Conservation (phyloP, 2,888 invertebrate species). For the Macaria liturata region DNA sequence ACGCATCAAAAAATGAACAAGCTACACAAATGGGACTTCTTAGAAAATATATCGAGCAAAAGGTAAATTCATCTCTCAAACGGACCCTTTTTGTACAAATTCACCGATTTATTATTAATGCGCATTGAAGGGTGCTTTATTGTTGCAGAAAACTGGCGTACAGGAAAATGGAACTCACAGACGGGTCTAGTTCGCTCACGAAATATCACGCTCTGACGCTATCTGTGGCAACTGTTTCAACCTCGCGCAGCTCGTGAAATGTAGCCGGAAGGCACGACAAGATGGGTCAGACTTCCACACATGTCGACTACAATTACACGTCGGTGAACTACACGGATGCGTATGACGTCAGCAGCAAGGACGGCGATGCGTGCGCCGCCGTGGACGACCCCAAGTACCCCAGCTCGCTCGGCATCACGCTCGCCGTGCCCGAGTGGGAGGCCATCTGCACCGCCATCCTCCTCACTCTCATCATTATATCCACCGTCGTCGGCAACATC, state of each 20-base stretch:
- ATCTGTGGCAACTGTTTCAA: conserved; percentile 42
- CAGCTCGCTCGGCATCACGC: conserved; percentile 87
- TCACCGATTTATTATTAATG: conserved; percentile 26
- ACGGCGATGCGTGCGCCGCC: conserved; percentile 71
- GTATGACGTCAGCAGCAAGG: conserved; percentile 56
- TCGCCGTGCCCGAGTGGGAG: conserved; percentile 93
- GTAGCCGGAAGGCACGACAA: conserved; percentile 48
- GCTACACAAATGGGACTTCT: conserved; percentile 59
- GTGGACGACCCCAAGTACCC: conserved; percentile 80
- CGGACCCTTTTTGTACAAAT: conserved; percentile 31
- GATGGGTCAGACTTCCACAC: conserved; percentile 73
- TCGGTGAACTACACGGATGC: conserved; percentile 59
- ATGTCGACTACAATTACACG: conserved; percentile 59
- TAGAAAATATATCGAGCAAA: conserved; percentile 55
- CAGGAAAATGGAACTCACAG: conserved; percentile 50
- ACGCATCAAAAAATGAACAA: conserved; percentile 61
- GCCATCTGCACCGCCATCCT: conserved; percentile 91
- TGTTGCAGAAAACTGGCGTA: conserved; percentile 68
- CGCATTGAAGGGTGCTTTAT: conserved; percentile 43
- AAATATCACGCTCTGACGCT: conserved; percentile 49
- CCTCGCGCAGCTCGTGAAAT: conserved; percentile 58
- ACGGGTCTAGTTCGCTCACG: conserved; percentile 42
- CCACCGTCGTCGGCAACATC: conserved; percentile 95
- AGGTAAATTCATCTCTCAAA: conserved; percentile 49
- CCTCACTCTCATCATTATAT: conserved; percentile 92